Base-by-base conservation (phyloP, 2,113 vertebrate genomes). In the Nematolebias whitei region DNA sequence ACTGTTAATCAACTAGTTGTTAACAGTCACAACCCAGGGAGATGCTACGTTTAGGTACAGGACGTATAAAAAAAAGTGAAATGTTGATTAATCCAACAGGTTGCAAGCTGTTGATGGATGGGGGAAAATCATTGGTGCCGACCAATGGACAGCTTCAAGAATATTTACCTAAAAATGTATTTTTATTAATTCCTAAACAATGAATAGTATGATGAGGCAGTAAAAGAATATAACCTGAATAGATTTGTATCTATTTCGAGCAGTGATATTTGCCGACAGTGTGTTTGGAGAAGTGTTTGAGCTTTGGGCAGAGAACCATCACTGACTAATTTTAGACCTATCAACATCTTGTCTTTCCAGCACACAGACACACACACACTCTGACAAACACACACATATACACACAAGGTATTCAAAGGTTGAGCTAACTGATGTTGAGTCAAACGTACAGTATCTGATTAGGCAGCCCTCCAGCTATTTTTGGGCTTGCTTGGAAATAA, bases 261-360 rank as follows among this genome's bases (percentile, higher is more conserved):
- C 32, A 19, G 15, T 67, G 82, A 71, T 65, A 74, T 83, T 71
- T 74, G 73, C 61, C 82, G 76, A 73, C 65, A 73, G 77, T 62
- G 67, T 55, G 70, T 71, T 65, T 50, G 63, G 49, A 69, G 38
- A 74, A 74, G 55, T 59, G 73, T 64, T 76, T 63, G 76, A 26
- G 63, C 81, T 83, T 75, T 26, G 69, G 78, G 78, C 65, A 71
- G 73, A 59, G 71, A 78, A 83, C 83, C 83, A 71, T 71, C 72
- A 81, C 80, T 72, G 39, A 51, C 54, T 63, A 85, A 86, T 86
- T 85, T 82, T 78, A 85, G 79, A 82, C 76, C 63, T 63, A 71
- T 83, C 75, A 75, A 68, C 65, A 71, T 43, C 66, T 65, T 35
- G 32, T 71, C 68, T n/a, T 71, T 59, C 19, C 41, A 24, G 15